These are phyloP conservation scores for Tetrao urogallus DNA, from an alignment of 2,113 vertebrate species.

Conservation along the genomic window DNA sequence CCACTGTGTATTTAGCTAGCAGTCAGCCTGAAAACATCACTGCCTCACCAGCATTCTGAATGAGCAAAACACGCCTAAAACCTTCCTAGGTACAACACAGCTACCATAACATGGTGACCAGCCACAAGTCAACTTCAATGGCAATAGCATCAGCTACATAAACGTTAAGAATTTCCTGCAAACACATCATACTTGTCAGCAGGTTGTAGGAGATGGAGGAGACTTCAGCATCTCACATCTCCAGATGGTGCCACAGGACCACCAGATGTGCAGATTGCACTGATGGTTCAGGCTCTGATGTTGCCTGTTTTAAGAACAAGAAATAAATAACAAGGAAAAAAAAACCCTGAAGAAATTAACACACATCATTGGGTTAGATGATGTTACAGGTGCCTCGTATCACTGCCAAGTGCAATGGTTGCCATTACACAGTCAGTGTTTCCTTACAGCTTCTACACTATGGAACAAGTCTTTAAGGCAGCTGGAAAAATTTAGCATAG, in stretches of 20 bases:
- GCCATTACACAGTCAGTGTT: neutral
- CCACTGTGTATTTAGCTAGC: neutral
- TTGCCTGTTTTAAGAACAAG: neutral
- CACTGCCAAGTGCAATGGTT: neutral
- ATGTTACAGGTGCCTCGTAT: neutral
- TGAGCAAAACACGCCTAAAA: neutral
- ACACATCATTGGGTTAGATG: neutral
- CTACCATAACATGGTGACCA: too few species aligned
- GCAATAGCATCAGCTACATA: neutral
- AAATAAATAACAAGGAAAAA: neutral
- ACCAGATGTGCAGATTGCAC: neutral
- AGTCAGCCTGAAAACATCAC: too few species aligned
- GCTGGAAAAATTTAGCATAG: neutral
- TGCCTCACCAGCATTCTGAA: too few species aligned
- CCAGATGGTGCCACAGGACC: neutral
- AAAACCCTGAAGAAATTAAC: neutral
- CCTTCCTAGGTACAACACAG: too few species aligned
- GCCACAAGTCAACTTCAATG: neutral
- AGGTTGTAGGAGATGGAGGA: neutral
- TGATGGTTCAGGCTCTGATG: neutral
- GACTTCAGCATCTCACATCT: neutral
- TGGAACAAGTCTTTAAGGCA: neutral
- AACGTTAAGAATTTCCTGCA: neutral
- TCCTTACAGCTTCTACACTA: neutral
- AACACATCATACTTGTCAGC: fast-evolving